These are phyloP conservation scores for Rotaria socialis DNA, from an alignment of 2,888 invertebrate genomes.

Conservation along the genomic window DNA sequence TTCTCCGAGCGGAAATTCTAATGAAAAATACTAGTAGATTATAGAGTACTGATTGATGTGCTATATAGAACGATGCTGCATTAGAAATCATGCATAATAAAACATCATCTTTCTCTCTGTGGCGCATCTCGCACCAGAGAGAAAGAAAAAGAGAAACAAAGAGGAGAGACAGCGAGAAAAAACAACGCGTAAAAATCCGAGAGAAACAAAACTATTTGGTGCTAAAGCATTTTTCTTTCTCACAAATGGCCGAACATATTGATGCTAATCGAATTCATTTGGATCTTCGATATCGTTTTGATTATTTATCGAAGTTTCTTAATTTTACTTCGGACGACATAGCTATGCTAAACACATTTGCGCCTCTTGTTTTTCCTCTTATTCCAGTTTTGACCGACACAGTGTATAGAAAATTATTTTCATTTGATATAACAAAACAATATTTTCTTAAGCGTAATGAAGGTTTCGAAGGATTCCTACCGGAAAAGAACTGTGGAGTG, in stretches of 20 bases:
- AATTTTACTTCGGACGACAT: not conserved
- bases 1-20: not conserved
- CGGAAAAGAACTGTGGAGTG: not conserved
- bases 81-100: slow-evolving; percentile 9
- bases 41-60: not conserved
- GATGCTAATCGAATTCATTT: not conserved
- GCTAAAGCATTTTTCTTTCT: no score
- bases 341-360: not conserved
- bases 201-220: no score
- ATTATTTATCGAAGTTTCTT: not conserved
- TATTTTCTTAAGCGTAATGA: not conserved
- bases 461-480: not conserved
- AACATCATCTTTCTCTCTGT: not conserved
- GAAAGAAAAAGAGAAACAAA: not conserved
- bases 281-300: not conserved
- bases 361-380: not conserved
- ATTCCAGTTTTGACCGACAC: not conserved
- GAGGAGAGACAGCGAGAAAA: not conserved
- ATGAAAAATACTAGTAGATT: not conserved
- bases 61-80: not conserved
- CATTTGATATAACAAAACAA: slow-evolving; percentile 1
- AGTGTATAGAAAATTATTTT: slow-evolving; percentile 2
- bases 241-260: not conserved
- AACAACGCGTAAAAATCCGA: no score
- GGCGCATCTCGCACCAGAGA: not conserved